Evolutionary conservation across 1,140 invertebrate genomes (phyloP).

Genomic region (Bombus impatiens): DNA sequence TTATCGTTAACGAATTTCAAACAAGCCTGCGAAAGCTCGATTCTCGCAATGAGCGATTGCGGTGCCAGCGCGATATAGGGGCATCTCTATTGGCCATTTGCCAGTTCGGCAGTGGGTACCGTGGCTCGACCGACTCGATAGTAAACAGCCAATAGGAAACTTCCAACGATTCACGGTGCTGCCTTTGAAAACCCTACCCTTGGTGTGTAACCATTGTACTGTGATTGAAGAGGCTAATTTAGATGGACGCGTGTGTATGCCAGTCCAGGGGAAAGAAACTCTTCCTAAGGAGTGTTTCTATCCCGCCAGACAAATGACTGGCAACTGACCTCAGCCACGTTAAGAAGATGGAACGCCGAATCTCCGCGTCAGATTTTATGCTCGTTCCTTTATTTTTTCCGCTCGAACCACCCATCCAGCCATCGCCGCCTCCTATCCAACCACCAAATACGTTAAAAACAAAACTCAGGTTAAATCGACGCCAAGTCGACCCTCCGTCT

Average conservation of each 20-base stretch:
- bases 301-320: slow-evolving; percentile 61
- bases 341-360: slow-evolving; percentile 62
- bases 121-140: slow-evolving; percentile 34
- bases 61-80: slow-evolving; percentile 34
- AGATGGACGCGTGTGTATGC: slow-evolving; percentile 60
- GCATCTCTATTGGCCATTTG: slow-evolving; percentile 60
- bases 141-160: slow-evolving; percentile 68
- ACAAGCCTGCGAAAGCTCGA: slow-evolving; percentile 45
- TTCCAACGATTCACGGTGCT: slow-evolving; percentile 47
- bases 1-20: slow-evolving; percentile 62
- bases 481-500: neutral
- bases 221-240: slow-evolving; percentile 70
- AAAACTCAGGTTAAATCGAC: slow-evolving; percentile 40
- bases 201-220: slow-evolving; percentile 65
- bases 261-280: slow-evolving; percentile 44
- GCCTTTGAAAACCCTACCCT: slow-evolving; percentile 61
- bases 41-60: slow-evolving; percentile 53
- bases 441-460: slow-evolving; percentile 40
- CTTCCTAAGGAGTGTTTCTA: slow-evolving; percentile 47
- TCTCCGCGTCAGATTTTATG: slow-evolving; percentile 50
- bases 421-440: neutral
- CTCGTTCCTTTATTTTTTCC: neutral
- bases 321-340: slow-evolving; percentile 61
- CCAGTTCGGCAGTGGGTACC: slow-evolving; percentile 52
- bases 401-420: neutral